Base-by-base conservation (phyloP, 2,888 invertebrate genomes). In the Nemapogon koenigi region DNA sequence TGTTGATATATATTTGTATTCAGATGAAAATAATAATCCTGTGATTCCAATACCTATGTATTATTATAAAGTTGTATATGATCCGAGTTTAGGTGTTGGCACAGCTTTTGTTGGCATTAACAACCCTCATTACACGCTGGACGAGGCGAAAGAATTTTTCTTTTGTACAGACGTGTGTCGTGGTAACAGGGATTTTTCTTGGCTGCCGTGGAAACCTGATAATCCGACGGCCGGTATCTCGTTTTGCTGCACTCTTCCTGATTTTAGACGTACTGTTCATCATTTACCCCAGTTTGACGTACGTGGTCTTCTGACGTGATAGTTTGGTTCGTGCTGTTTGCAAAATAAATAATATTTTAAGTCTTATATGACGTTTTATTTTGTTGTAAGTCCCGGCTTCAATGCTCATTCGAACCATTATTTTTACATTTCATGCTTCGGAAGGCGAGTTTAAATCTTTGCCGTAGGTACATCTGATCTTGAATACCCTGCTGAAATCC, bases 41-140 rank as follows among this genome's bases (percentile, higher is more conserved):
- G 62, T 66, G 7, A 69, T 80, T 26, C 75, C 76, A 3, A 65
- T 79, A 0, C 80, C 80, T 2, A 49, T 64, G 39, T 80, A 75
- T 50, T 78, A 53, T 46, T 80, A 76, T 43, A 80, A 79, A 46
- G 79, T 86, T 1, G 72, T 86, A 0, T 83, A 83, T 48, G 82
- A 86, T 40, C 71, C 79, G 2, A 43, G 41, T 1, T 55, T 56
- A 0, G 59, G 65, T 22, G 59, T 63, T 14, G 86, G 83, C 0
- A 63, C 82, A 2, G 86, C 78, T 1, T 82, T 85, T 48, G 50
- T 88, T 10, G 84, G 84, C 0, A 72, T 85, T 4, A 88, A 88
- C 50, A 85, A 87, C 55, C 87, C 87, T 1, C 79, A 82, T 49
- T 65, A 65, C 16, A 52, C 55, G 1, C 7, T 16, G 2, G 25